Conservation (phyloP, 2,888 invertebrate genomes). For the Himalopsyche tibetana region DNA sequence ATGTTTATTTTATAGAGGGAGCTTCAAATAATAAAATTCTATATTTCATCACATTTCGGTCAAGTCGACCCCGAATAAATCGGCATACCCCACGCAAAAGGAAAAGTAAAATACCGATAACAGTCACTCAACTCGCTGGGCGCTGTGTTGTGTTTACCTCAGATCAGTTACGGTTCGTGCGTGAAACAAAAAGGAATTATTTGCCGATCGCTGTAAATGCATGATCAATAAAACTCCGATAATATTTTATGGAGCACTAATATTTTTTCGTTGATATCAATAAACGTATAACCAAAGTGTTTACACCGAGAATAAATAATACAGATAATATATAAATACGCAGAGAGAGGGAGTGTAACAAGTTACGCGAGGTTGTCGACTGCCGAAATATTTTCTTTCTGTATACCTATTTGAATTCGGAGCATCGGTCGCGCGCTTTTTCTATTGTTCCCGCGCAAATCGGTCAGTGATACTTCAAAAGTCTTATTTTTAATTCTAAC, state of each 20-base stretch:
- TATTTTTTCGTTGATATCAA: background rate
- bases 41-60: background rate
- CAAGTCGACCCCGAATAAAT: background rate
- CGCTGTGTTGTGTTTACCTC: background rate
- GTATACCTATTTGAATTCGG: background rate
- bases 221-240: background rate
- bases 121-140: background rate
- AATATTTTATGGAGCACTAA: background rate
- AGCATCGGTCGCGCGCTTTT: background rate
- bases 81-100: background rate
- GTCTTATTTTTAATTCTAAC: too few relatives aligned
- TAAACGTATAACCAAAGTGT: background rate
- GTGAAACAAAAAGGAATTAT: background rate
- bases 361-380: background rate
- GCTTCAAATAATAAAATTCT: too few relatives aligned
- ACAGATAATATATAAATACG: background rate
- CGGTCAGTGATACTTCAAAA: too few relatives aligned
- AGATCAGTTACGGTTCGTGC: background rate
- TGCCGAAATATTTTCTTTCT: background rate
- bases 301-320: background rate
- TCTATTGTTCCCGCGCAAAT: constrained; percentile 13
- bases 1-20: too few relatives aligned
- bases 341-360: background rate
- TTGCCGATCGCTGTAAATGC: background rate
- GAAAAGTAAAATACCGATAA: constrained; percentile 24